These are phyloP conservation scores for Urocolius indicus DNA, from an alignment of 2,113 vertebrate species.

Conservation along the genomic window DNA sequence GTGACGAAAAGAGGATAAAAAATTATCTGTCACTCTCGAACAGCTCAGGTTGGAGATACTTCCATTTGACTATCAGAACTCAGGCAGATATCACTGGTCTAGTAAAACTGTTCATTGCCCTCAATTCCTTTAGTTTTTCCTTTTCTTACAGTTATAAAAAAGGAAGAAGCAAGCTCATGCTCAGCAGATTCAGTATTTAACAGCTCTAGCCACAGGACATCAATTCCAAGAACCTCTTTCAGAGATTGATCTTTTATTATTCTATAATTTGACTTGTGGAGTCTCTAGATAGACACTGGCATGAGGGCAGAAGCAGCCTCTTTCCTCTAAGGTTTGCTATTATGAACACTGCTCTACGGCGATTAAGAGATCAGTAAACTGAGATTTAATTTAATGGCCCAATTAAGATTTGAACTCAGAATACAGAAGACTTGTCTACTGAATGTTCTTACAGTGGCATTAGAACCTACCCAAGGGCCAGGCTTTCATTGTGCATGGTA, in stretches of 20 bases:
- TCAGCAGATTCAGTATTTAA: not conserved
- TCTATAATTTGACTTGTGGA: not conserved
- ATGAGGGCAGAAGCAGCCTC: not conserved
- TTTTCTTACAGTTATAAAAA: not conserved
- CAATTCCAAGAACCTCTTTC: not conserved
- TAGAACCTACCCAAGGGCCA: not conserved
- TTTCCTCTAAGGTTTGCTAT: not conserved
- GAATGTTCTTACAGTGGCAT: accelerated
- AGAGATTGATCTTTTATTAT: not conserved
- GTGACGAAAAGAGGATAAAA: not conserved
- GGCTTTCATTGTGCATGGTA: accelerated
- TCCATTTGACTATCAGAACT: not conserved
- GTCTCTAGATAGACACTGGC: not conserved
- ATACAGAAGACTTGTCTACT: not conserved
- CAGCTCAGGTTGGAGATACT: not conserved
- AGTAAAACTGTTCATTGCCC: not conserved
- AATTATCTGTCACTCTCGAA: not conserved
- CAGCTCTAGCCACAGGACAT: not conserved
- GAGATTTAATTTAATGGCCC: not conserved
- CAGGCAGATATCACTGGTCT: not conserved
- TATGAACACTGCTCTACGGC: not conserved
- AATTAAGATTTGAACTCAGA: not conserved
- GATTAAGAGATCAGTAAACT: not conserved
- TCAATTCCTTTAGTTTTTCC: not conserved
- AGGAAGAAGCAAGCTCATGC: not conserved